phyloP scores from a whole-genome alignment of 2,888 invertebrate genomes.

The Cheilosia soror region DNA sequence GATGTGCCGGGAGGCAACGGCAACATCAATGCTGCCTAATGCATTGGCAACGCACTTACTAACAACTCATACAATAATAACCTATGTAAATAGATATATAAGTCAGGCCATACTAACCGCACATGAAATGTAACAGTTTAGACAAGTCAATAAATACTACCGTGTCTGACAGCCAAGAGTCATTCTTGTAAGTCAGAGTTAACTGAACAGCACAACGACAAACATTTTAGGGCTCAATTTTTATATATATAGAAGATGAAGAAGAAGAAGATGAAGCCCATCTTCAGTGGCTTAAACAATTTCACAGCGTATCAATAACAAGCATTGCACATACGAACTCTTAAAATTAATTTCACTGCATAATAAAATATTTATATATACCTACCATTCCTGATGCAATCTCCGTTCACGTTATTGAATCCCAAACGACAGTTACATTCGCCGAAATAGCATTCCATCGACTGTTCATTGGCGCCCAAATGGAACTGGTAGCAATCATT shows the following conservation, averaged over 20 bases:
- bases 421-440: conserved; percentile 78
- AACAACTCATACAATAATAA: background rate
- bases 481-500: conserved; percentile 77
- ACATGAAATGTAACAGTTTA: too few species aligned
- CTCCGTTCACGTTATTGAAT: conserved; percentile 37
- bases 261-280: too few species aligned
- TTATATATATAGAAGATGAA: too few species aligned
- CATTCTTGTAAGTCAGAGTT: too few species aligned
- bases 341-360: background rate
- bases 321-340: background rate
- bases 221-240: too few species aligned
- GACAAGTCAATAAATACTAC: too few species aligned
- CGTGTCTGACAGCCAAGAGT: too few species aligned
- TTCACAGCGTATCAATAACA: too few species aligned
- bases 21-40: background rate
- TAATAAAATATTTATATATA: background rate
- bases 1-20: background rate
- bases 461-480: conserved; percentile 67
- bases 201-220: too few species aligned
- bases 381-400: conserved; percentile 64
- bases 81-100: background rate
- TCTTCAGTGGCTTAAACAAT: too few species aligned
- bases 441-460: conserved; percentile 77
- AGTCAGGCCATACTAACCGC: background rate
- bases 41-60: background rate